Conservation (phyloP, 2,113 vertebrate species). For the Oncorhynchus clarkii region DNA sequence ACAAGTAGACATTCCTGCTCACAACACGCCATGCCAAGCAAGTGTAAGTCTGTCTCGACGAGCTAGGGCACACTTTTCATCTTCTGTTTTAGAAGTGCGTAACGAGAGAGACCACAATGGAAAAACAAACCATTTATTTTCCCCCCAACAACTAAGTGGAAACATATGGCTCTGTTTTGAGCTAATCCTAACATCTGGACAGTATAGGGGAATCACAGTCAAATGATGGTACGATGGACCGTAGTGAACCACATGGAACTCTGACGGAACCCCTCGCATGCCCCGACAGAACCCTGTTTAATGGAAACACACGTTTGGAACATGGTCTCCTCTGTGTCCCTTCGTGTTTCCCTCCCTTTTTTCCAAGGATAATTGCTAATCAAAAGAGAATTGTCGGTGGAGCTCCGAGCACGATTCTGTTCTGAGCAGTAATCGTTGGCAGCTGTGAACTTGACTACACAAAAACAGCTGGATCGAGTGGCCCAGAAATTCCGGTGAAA, state of each 20-base stretch:
- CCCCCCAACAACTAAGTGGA: constrained; percentile 36
- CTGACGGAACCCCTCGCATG: constrained; percentile 34
- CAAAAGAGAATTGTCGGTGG: constrained; percentile 63
- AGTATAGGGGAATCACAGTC: constrained; percentile 61
- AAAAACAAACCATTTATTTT: constrained; percentile 77
- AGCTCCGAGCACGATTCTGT: constrained; percentile 48
- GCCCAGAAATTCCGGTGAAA: constrained; percentile 48
- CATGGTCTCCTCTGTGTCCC: constrained; percentile 45
- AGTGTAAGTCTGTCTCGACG: constrained; percentile 61
- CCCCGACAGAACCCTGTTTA: constrained; percentile 52
- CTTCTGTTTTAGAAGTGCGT: constrained; percentile 71
- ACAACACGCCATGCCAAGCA: constrained; percentile 40
- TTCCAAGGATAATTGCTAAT: constrained; percentile 69
- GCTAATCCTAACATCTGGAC: constrained; percentile 71
- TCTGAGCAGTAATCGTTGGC: constrained; percentile 61
- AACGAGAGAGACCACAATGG: constrained; percentile 72
- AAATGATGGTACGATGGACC: constrained; percentile 56
- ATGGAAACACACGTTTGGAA: constrained; percentile 59
- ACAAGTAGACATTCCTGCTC: constrained; percentile 61
- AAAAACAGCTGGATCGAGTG: constrained; percentile 56
- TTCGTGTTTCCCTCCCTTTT: constrained; percentile 35
- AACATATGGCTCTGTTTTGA: constrained; percentile 13
- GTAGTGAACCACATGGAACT: constrained; percentile 57
- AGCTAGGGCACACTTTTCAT: constrained; percentile 66
- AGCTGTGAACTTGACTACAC: constrained; percentile 58